phyloP scores from a whole-genome alignment of 2,113 vertebrate genomes.

The Misgurnus anguillicaudatus region DNA sequence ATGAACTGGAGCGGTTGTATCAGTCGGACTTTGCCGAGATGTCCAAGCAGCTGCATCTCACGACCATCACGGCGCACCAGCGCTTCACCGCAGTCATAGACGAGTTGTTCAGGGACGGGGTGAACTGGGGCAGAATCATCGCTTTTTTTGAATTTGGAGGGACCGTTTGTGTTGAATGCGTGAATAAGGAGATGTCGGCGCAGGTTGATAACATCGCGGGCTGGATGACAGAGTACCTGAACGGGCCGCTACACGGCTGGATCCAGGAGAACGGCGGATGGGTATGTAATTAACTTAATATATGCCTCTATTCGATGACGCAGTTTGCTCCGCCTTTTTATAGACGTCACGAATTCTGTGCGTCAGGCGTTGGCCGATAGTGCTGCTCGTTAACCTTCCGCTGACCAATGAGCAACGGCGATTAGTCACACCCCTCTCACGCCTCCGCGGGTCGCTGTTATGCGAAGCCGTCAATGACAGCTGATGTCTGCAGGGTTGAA shows the following conservation, averaged over 20 bases:
- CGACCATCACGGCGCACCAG: conserved; percentile 82
- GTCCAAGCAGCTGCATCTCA: conserved; percentile 91
- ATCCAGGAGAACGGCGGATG: conserved; percentile 98
- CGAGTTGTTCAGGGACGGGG: conserved; percentile 95
- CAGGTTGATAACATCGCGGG: conserved; percentile 89
- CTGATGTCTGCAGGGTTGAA: conserved; percentile 31
- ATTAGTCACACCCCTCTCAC: conserved; percentile 72
- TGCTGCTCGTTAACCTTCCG: conserved; percentile 55
- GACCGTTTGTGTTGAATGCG: conserved; percentile 92
- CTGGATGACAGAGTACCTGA: conserved; percentile 99
- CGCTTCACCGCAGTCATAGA: conserved; percentile 92
- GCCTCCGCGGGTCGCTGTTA: conserved; percentile 35
- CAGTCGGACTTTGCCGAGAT: conserved; percentile 92
- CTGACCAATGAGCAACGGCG: conserved; percentile 57
- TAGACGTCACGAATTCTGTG: conserved; percentile 14
- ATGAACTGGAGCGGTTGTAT: conserved; percentile 90
- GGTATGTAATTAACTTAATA: conserved; percentile 75
- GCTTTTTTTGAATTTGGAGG: conserved; percentile 98
- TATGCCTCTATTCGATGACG: neutral
- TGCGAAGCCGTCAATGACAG: conserved; percentile 38
- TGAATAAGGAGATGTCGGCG: conserved; percentile 85
- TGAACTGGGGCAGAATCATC: conserved; percentile 98
- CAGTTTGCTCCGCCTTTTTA: conserved; percentile 30
- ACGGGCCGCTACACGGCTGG: conserved; percentile 91
- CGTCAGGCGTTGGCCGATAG: conserved; percentile 33